Percentiles rank a stretch among this genome's conserved stretches.
These are phyloP conservation scores for Coenonympha glycerion DNA, from an alignment of 2,888 invertebrate genomes.

Conservation along the genomic window DNA sequence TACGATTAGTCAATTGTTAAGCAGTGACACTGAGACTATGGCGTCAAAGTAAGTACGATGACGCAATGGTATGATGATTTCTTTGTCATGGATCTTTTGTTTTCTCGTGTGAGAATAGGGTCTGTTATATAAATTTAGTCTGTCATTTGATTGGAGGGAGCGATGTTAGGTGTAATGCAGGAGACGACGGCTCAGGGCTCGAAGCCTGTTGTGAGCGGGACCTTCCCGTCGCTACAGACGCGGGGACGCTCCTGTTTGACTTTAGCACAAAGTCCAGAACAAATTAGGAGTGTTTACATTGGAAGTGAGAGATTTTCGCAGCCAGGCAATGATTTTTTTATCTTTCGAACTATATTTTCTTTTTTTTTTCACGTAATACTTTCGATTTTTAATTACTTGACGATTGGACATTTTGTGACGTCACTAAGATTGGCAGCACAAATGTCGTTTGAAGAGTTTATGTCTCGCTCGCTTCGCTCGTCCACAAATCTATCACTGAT, in stretches of 20 bases:
- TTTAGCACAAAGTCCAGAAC: constrained; percentile 9
- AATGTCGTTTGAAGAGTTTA: too few species aligned
- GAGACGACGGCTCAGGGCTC: background rate
- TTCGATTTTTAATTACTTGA: too few species aligned
- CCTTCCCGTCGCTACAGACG: background rate
- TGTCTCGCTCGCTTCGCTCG: background rate
- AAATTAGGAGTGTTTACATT: constrained; percentile 8
- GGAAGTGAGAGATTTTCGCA: background rate
- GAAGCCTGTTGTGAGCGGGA: background rate
- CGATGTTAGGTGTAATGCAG: background rate
- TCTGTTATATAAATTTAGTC: background rate
- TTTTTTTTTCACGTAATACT: background rate
- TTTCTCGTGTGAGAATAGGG: background rate
- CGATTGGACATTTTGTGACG: too few species aligned
- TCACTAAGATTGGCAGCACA: too few species aligned
- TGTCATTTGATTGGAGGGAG: background rate
- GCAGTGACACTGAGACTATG: too few species aligned
- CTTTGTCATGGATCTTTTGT: background rate
- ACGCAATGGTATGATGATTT: background rate
- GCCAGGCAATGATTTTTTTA: background rate
- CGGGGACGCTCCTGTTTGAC: constrained; percentile 8
- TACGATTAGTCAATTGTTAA: too few species aligned
- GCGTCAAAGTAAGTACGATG: background rate
- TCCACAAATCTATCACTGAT: background rate
- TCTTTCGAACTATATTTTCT: too few species aligned